A percentile compares a stretch with the other conserved stretches of the same genome.
phyloP scores from a whole-genome alignment of 2,797 vertebrate species.

The Huso huso region DNA sequence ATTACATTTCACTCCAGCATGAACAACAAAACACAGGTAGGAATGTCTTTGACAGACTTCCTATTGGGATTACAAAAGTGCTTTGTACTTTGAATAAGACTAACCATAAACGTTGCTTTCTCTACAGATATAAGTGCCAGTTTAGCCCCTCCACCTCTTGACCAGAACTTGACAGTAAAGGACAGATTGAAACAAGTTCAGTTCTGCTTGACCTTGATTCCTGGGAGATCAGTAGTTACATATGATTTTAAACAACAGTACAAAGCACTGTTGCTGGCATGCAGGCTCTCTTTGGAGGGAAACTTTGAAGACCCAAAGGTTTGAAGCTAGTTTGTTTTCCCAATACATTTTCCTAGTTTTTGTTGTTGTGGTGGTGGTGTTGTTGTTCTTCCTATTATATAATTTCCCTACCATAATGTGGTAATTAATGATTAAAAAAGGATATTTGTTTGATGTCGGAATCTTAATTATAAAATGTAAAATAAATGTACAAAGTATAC shows the following conservation, averaged over 20 bases:
- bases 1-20: conserved; percentile 81
- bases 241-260: conserved; percentile 83
- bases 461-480: too few relatives aligned
- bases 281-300: conserved; percentile 73
- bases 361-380: too few relatives aligned
- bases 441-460: too few relatives aligned
- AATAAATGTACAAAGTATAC: too few relatives aligned
- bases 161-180: conserved; percentile 63
- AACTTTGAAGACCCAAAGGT: conserved; percentile 91
- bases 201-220: conserved; percentile 46
- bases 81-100: not conserved
- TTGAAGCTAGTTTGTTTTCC: conserved; percentile 1
- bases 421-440: too few relatives aligned
- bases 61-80: too few relatives aligned
- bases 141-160: conserved; percentile 81
- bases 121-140: conserved; percentile 71
- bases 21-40: conserved; percentile 68
- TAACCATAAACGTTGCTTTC: conserved; percentile 1
- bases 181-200: conserved; percentile 70
- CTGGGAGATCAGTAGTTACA: conserved; percentile 44
- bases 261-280: conserved; percentile 79
- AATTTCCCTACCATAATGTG: too few relatives aligned
- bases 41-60: conserved; percentile 7
- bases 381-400: not conserved
- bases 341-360: not conserved